A percentile compares a stretch with the other conserved stretches of the same genome.
Evolutionary conservation across 2,888 invertebrate genomes (phyloP).

Genomic region (Neuroscelio doddi): DNA sequence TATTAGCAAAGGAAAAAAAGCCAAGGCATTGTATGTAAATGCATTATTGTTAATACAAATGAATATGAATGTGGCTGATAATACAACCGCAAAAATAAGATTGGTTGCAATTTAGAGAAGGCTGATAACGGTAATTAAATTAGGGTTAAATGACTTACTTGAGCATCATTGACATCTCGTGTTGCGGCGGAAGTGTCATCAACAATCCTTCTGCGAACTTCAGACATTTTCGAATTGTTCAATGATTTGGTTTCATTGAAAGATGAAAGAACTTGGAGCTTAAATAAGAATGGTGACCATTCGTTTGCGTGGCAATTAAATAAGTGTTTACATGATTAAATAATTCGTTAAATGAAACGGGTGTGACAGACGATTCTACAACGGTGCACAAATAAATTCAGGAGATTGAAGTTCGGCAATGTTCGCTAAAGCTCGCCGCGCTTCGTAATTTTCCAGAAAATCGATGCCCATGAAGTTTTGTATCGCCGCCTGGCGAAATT

Average conservation of each 20-base stretch:
- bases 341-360: slow-evolving; percentile 55
- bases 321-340: slow-evolving; percentile 65
- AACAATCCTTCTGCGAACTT: slow-evolving; percentile 64
- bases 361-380: slow-evolving; percentile 54
- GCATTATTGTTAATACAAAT: background rate
- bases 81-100: too few species aligned
- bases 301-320: slow-evolving; percentile 23
- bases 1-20: background rate
- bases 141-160: slow-evolving; percentile 55
- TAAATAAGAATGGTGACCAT: slow-evolving; percentile 5
- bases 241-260: slow-evolving; percentile 1
- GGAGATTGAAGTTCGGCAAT: slow-evolving; percentile 21
- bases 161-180: slow-evolving; percentile 65
- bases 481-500: too few species aligned
- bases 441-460: slow-evolving; percentile 15
- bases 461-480: too few species aligned
- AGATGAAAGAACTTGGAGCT: slow-evolving; percentile 5
- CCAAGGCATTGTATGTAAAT: background rate
- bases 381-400: slow-evolving; percentile 25
- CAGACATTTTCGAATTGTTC: slow-evolving; percentile 59
- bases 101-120: too few species aligned
- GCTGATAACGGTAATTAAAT: slow-evolving; percentile 20
- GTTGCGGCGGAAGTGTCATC: slow-evolving; percentile 57
- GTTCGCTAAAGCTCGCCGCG: slow-evolving; percentile 20
- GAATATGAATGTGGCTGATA: too few species aligned